Evolutionary conservation across 1,140 invertebrate genomes (phyloP), one percentile per base, ranked within the genome.

Genomic region (Cydia strobilella): DNA sequence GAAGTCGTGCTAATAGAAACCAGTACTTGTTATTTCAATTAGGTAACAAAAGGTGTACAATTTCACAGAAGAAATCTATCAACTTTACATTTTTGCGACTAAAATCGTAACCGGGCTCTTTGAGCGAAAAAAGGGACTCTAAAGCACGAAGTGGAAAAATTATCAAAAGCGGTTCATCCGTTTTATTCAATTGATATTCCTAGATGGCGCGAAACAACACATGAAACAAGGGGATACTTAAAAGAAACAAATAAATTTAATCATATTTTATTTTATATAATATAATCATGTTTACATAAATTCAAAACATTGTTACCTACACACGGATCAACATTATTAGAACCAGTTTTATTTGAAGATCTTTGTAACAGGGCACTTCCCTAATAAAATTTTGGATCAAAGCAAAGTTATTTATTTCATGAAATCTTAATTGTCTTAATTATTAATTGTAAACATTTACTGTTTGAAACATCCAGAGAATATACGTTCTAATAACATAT

Each of bases 201-300:
- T 35, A 35, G 31, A 35, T 35, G 31, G 31, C 7, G 31, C 31
- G 0, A 35, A 35, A 35, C 6, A 7, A 35, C 6, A 35, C 7
- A 35, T 35, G 5, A 35, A 35, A 35, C n/a, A 59, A 59, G 9
- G 18, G 10, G 48, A 0, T 51, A 72, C 5, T 72, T 45, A 23
- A 72, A 72, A 20, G 39, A 72, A 63, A 77, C 74, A 62, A 54
- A 69, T 72, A 77, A 77, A 6, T 35, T 31, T 39, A 42, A 39
- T 75, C 51, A 83, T 82, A 75, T 79, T 84, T 89, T 86, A 86
- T 88, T 86, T 84, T 79, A 84, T 80, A 79, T 87, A 87, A 84
- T 80, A 79, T 87, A 87, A 87, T 72, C 83, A 85, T 79, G 83
- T 86, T 80, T 79, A 83, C 80, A 84, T 83, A 82, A 82, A 75